Base-by-base conservation (phyloP, 2,797 vertebrate genomes). In the Poeciliopsis presidionis region DNA sequence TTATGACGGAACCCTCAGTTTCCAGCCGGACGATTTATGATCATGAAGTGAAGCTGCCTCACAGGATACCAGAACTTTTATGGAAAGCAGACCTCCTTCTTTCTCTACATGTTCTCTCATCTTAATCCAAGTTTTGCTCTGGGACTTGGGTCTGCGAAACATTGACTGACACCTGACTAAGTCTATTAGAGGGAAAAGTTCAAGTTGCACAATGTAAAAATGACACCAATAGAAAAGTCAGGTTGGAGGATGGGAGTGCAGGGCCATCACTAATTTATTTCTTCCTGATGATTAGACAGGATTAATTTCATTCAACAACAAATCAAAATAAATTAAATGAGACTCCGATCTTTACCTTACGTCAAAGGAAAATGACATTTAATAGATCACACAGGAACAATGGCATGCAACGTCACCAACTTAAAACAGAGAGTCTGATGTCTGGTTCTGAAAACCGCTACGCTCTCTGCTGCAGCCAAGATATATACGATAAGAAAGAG, bases 401-500 rank as follows among this genome's bases (percentile, higher is more conserved):
- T 95, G 94, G 95, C 93, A 91, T 95, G 94, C 95, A 94, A 92
- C 92, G 89, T 94, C 93, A 93, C 81, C 93, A 94, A 92, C 92
- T 95, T 85, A 94, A 95, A 93, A 94, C 92, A 84, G 86, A 84
- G 88, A 96, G 95, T 97, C 96, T 97, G 97, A 96, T 96, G 96
- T 97, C 96, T 96, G 96, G 97, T 97, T 93, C 92, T 91, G 91
- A 94, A 93, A 94, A 96, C 95, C 95, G 96, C 96, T 95, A 91
- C 88, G 88, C 91, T 93, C 93, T 90, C 89, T 86, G 93, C 95
- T 93, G 91, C 93, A 87, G 97, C 96, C 96, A 97, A 97, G 95
- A 96, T 96, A 96, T 97, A 96, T 97, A 96, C 94, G 96, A 97
- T 97, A 97, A 95, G 96, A 97, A 95, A 93, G 90, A 82, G 95